Percentiles rank a stretch among this genome's conserved stretches.
Evolutionary conservation across 1,140 invertebrate genomes (phyloP).

Genomic region (Brachionus manjavacas): DNA sequence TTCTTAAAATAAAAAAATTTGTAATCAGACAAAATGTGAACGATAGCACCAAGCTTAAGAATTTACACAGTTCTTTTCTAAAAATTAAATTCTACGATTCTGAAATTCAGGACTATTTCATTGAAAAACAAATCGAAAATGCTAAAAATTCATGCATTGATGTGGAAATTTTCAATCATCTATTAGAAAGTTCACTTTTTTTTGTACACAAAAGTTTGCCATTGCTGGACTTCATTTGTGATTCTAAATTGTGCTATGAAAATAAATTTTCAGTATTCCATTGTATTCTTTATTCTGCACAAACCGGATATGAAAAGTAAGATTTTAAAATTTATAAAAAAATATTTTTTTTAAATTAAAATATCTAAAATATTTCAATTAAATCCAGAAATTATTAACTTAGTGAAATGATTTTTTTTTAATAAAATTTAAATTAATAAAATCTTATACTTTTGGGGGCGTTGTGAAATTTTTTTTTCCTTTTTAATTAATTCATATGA

Average conservation of each 20-base stretch:
- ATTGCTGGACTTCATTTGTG: background rate
- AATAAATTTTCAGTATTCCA: background rate
- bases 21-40: background rate
- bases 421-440: too few relatives aligned
- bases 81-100: conserved; percentile 25
- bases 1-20: background rate
- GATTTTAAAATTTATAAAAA: too few relatives aligned
- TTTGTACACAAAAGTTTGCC: background rate
- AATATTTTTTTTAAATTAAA: too few relatives aligned
- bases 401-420: too few relatives aligned
- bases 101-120: conserved; percentile 1
- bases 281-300: background rate
- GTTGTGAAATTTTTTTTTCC: too few relatives aligned
- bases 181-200: background rate
- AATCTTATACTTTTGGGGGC: too few relatives aligned
- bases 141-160: background rate
- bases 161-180: background rate
- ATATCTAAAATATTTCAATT: too few relatives aligned
- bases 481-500: too few relatives aligned
- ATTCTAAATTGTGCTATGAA: background rate
- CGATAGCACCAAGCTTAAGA: background rate
- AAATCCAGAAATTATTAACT: too few relatives aligned
- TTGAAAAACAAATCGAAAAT: background rate
- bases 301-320: background rate
- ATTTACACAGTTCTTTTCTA: background rate